These are phyloP conservation scores for Coenonympha arcania DNA, from an alignment of 2,888 invertebrate species.

Conservation along the genomic window DNA sequence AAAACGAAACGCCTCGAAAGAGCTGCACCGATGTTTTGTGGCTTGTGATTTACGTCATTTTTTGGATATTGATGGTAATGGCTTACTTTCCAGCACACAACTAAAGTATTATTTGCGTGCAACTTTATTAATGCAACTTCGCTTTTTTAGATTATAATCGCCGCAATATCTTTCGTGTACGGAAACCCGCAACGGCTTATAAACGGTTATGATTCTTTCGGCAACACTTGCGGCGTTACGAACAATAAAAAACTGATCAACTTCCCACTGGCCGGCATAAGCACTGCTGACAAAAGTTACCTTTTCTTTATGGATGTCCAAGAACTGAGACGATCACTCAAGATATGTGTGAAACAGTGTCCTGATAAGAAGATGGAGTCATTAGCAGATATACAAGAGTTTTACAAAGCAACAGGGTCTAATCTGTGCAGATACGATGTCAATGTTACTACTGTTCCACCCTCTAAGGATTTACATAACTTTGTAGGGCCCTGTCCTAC, in stretches of 20 bases:
- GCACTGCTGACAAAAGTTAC: conserved; percentile 84
- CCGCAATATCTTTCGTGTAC: conserved; percentile 89
- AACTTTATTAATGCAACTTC: background rate
- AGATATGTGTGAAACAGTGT: conserved; percentile 92
- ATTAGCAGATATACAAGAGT: conserved; percentile 80
- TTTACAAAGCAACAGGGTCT: conserved; percentile 81
- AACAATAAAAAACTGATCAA: conserved; percentile 82
- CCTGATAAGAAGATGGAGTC: conserved; percentile 79
- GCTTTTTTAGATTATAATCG: conserved; percentile 80
- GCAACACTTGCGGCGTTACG: conserved; percentile 92
- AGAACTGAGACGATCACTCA: conserved; percentile 82
- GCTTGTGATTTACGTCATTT: conserved; percentile 83
- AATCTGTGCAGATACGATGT: conserved; percentile 85
- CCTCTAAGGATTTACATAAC: conserved; percentile 55
- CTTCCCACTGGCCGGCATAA: conserved; percentile 84
- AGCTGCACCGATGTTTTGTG: conserved; percentile 89
- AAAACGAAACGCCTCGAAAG: conserved; percentile 76
- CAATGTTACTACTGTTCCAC: conserved; percentile 70
- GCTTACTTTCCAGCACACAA: no score
- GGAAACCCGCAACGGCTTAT: conserved; percentile 89
- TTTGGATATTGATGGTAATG: conserved; percentile 88
- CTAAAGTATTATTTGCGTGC: background rate
- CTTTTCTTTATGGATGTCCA: conserved; percentile 88
- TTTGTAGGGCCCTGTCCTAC: conserved; percentile 84
- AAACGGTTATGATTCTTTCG: conserved; percentile 95